A percentile compares a stretch with the other conserved stretches of the same genome.
Conservation (phyloP, 2,797 vertebrate species). For the Melanotaenia nigrans region DNA sequence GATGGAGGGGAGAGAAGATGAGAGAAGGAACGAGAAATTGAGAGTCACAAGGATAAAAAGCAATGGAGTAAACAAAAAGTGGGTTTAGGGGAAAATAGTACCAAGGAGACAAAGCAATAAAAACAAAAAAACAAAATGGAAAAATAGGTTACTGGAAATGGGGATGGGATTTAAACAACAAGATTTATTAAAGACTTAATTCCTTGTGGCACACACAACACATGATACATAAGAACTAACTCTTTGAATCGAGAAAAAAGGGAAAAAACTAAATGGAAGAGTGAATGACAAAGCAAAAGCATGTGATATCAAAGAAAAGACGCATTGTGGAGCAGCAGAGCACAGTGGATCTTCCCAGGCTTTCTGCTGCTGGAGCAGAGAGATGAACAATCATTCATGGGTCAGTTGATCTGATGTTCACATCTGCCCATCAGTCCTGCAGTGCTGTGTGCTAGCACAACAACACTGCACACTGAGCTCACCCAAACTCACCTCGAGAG, state of each 20-base stretch:
- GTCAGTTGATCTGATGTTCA: conserved; percentile 71
- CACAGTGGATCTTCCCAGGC: conserved; percentile 64
- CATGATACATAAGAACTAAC: neutral
- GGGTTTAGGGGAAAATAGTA: too few species aligned
- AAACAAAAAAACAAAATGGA: neutral
- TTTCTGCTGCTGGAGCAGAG: conserved; percentile 68
- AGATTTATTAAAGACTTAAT: neutral
- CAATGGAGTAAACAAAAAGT: conserved; percentile 14
- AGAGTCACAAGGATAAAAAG: conserved; percentile 61
- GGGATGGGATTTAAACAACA: neutral
- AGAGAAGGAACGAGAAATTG: conserved; percentile 37
- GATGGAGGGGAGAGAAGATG: conserved; percentile 10
- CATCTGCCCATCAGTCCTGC: conserved; percentile 61
- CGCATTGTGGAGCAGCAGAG: conserved; percentile 48
- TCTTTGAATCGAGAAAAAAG: conserved; percentile 4
- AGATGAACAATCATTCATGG: conserved; percentile 74
- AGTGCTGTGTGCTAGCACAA: conserved; percentile 38
- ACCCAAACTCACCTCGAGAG: conserved; percentile 53
- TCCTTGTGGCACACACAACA: conserved; percentile 8
- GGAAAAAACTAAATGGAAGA: neutral
- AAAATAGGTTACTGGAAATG: conserved; percentile 6
- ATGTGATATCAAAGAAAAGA: conserved; percentile 48
- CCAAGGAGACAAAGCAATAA: conserved; percentile 6
- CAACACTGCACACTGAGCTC: conserved; percentile 58
- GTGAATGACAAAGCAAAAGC: conserved; percentile 47